phyloP scores from a whole-genome alignment of 2,113 vertebrate genomes.

The Pomatostomus ruficeps region DNA sequence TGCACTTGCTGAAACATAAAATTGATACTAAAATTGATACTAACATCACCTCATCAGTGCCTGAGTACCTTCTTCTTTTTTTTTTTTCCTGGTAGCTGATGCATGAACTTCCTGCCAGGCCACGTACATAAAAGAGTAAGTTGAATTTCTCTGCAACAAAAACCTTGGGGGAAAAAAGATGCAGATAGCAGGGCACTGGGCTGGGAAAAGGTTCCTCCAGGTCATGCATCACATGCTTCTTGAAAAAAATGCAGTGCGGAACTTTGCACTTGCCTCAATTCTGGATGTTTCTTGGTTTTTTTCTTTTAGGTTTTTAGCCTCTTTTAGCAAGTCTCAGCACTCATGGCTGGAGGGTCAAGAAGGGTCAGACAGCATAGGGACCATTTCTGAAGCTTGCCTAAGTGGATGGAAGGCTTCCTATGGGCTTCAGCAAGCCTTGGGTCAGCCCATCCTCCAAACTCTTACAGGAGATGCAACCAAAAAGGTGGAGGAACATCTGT shows the following conservation, averaged over 20 bases:
- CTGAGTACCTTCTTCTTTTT: not conserved
- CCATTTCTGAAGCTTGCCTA: not conserved
- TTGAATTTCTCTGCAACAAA: not conserved
- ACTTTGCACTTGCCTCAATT: not conserved
- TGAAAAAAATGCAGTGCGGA: not conserved
- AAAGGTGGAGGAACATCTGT: not conserved
- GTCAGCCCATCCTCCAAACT: not conserved
- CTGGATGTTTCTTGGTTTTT: not conserved
- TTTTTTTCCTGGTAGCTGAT: not conserved
- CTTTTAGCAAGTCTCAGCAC: not conserved
- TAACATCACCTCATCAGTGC: not conserved
- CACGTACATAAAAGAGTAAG: not conserved
- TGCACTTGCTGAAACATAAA: not conserved
- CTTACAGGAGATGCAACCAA: not conserved
- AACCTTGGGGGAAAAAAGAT: not conserved
- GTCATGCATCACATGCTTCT: not conserved
- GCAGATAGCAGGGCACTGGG: not conserved
- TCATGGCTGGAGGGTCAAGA: not conserved
- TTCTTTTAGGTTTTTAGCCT: not conserved
- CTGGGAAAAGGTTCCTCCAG: not conserved
- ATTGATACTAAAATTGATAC: not conserved
- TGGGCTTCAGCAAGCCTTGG: not conserved
- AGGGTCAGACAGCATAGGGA: not conserved
- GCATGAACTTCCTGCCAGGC: not conserved
- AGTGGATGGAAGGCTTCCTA: not conserved